Conservation (phyloP, 2,888 invertebrate genomes). For the Euclidia mi region DNA sequence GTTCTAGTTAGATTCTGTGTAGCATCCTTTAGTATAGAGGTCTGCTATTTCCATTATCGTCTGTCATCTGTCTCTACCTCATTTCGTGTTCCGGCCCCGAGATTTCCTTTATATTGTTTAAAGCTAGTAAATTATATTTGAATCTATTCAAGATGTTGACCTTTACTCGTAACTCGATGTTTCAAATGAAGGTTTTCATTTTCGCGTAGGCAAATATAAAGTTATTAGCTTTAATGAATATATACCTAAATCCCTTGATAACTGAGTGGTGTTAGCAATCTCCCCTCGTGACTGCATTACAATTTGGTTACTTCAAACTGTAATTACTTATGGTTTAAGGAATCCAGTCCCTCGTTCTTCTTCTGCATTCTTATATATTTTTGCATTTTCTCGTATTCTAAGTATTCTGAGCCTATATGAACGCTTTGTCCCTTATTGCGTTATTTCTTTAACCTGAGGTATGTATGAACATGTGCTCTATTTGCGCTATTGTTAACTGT, state of each 20-base stretch:
- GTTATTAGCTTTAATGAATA: constrained; percentile 68
- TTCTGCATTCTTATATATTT: constrained; percentile 72
- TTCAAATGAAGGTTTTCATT: constrained; percentile 77
- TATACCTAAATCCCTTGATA: constrained; percentile 54
- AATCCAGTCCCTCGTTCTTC: constrained; percentile 88
- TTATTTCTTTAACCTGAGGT: constrained; percentile 60
- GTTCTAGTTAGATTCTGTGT: constrained; percentile 61
- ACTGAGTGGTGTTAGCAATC: constrained; percentile 86
- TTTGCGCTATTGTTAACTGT: constrained; percentile 36
- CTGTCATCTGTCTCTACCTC: constrained; percentile 57
- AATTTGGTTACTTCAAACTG: constrained; percentile 90
- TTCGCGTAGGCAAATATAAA: constrained; percentile 62
- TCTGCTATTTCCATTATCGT: constrained; percentile 56
- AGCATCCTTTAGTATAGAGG: constrained; percentile 56
- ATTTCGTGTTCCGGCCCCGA: constrained; percentile 48
- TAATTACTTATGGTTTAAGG: constrained; percentile 90
- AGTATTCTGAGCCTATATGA: constrained; percentile 58
- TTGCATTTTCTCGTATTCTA: constrained; percentile 46
- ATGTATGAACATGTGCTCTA: constrained; percentile 53
- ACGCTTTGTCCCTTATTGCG: constrained; percentile 57
- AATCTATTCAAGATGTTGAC: constrained; percentile 64
- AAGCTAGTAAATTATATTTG: constrained; percentile 66
- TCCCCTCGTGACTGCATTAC: constrained; percentile 91
- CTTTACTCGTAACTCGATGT: constrained; percentile 77
- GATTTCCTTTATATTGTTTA: constrained; percentile 66